Percentiles rank a stretch among this genome's conserved stretches.
These are phyloP conservation scores for Myotis findleyi DNA, from an alignment of 2,797 vertebrate species.

Conservation along the genomic window DNA sequence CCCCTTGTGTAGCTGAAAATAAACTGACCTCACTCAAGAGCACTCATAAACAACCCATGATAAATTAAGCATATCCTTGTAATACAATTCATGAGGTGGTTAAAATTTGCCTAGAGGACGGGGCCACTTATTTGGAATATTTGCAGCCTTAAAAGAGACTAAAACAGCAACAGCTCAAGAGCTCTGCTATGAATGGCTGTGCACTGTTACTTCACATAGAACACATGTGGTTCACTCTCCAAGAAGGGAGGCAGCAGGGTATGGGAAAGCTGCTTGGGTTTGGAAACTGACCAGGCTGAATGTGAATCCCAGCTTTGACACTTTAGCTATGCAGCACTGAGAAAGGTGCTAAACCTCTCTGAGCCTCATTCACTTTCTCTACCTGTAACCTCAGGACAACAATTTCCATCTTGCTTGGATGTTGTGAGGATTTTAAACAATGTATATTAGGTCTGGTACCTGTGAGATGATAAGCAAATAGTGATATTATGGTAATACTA, in stretches of 20 bases:
- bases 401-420: not conserved
- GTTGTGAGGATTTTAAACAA: slow-evolving; percentile 29
- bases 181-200: not conserved
- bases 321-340: not conserved
- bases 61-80: slow-evolving; percentile 59
- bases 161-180: not conserved
- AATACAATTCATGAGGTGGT: slow-evolving; percentile 55
- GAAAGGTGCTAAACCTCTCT: not conserved
- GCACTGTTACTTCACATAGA: not conserved
- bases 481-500: not conserved
- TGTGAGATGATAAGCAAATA: not conserved
- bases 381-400: not conserved
- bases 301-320: not conserved
- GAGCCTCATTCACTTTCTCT: not conserved
- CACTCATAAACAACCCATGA: slow-evolving; percentile 50
- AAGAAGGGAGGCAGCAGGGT: not conserved
- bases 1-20: not conserved
- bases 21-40: slow-evolving; percentile 12
- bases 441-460: not conserved
- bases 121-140: slow-evolving; percentile 53
- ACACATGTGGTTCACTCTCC: not conserved
- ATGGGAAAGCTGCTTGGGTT: not conserved
- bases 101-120: slow-evolving; percentile 49
- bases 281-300: not conserved
- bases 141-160: slow-evolving; percentile 41